A percentile compares a stretch with the other conserved stretches of the same genome.
These are phyloP conservation scores for Dicyrtomina minuta DNA, from an alignment of 2,888 invertebrate genomes.

Conservation along the genomic window DNA sequence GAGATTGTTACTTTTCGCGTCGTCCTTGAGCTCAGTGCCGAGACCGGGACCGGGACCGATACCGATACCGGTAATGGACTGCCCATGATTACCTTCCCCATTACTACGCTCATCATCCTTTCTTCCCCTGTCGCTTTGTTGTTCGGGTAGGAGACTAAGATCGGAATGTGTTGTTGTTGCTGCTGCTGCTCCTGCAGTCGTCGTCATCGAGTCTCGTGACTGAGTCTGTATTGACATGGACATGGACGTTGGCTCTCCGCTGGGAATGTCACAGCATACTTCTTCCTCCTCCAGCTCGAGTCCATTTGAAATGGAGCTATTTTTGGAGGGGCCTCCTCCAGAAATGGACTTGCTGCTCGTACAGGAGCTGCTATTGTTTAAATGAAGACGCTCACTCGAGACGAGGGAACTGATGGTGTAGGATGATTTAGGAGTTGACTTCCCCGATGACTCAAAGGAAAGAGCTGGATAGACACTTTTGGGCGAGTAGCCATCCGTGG, in stretches of 20 bases:
- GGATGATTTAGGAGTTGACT: constrained; percentile 49
- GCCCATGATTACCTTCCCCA: constrained; percentile 9
- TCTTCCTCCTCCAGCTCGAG: constrained; percentile 42
- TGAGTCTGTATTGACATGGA: not conserved
- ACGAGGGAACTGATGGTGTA: constrained; percentile 52
- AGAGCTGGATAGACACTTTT: constrained; percentile 52
- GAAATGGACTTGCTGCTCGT: not conserved
- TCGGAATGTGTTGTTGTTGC: not conserved
- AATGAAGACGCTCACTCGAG: constrained; percentile 45
- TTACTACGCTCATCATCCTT: not conserved
- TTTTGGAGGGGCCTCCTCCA: constrained; percentile 30
- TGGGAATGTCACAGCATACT: constrained; percentile 1
- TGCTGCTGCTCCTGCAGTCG: not conserved
- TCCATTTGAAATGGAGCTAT: constrained; percentile 47
- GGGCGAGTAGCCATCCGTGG: constrained; percentile 53
- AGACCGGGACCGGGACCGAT: no score
- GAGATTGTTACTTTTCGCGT: not conserved
- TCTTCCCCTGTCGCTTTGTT: not conserved
- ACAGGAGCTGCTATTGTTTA: constrained; percentile 19
- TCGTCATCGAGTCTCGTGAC: no score
- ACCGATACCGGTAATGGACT: no score
- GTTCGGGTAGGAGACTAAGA: constrained; percentile 2
- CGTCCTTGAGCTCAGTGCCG: not conserved
- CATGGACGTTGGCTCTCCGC: not conserved
- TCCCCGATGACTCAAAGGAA: constrained; percentile 49